A percentile compares a stretch with the other conserved stretches of the same genome.
phyloP scores from a whole-genome alignment of 2,797 vertebrate genomes.

The Muraenolepis orangiensis region DNA sequence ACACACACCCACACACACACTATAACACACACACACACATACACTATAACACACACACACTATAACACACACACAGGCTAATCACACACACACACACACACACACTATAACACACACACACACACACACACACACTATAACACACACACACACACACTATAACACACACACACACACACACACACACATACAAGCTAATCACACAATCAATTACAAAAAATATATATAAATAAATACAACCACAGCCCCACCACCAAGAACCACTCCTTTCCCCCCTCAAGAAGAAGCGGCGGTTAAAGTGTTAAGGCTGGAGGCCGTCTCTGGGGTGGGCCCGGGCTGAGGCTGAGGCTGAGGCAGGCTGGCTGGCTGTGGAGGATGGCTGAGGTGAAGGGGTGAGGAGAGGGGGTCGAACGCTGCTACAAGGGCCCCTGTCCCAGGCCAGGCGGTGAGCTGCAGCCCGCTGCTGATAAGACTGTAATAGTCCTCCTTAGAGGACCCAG shows the following conservation, averaged over 20 bases:
- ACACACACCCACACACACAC: not conserved
- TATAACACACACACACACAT: slow-evolving; percentile 2
- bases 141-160: too few species aligned
- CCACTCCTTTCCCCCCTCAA: slow-evolving; percentile 9
- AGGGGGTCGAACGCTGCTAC: slow-evolving; percentile 69
- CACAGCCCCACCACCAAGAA: not conserved
- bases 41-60: too few species aligned
- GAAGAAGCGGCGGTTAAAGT: slow-evolving; percentile 40
- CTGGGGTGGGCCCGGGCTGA: slow-evolving; percentile 69
- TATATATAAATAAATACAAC: not conserved
- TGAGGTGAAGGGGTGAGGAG: slow-evolving; percentile 69
- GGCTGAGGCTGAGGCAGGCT: slow-evolving; percentile 59
- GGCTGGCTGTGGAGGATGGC: slow-evolving; percentile 59
- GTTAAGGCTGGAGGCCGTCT: slow-evolving; percentile 57
- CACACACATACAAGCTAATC: not conserved
- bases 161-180: too few species aligned
- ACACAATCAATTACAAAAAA: not conserved
- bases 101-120: too few species aligned
- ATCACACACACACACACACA: too few species aligned
- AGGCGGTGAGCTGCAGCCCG: slow-evolving; percentile 78
- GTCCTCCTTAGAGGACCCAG: slow-evolving; percentile 95
- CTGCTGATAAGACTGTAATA: slow-evolving; percentile 99
- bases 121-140: too few species aligned
- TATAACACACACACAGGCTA: too few species aligned
- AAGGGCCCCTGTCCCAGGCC: slow-evolving; percentile 81